Percentiles rank a stretch among this genome's conserved stretches.
These are phyloP conservation scores for Limonius californicus DNA, from an alignment of 1,140 invertebrate genomes.

Conservation along the genomic window DNA sequence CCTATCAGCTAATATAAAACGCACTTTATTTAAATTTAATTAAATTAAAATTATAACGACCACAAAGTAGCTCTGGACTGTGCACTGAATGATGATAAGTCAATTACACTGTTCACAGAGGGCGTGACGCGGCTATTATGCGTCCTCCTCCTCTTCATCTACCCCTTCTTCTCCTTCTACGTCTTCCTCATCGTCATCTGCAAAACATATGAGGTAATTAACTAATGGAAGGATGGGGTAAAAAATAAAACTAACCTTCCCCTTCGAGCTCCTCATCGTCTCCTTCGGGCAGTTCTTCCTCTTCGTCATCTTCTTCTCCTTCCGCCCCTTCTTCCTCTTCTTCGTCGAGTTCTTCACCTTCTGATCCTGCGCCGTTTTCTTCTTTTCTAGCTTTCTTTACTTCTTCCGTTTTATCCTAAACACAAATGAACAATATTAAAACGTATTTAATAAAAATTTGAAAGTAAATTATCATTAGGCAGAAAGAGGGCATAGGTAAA, in stretches of 20 bases:
- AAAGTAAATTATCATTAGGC: too few relatives aligned
- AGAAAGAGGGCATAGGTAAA: too few relatives aligned
- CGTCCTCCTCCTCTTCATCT: constrained; percentile 45
- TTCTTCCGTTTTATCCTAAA: constrained; percentile 68
- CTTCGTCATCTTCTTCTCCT: constrained; percentile 64
- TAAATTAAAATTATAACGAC: constrained; percentile 26
- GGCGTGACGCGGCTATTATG: constrained; percentile 39
- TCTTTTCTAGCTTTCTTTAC: constrained; percentile 75
- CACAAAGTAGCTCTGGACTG: constrained; percentile 43
- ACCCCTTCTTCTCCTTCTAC: constrained; percentile 43
- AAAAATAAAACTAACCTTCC: constrained; percentile 46
- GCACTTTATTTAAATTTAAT: constrained; percentile 22
- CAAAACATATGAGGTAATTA: constrained; percentile 23
- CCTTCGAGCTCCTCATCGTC: constrained; percentile 67
- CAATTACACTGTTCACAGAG: constrained; percentile 16
- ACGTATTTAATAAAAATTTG: too few relatives aligned
- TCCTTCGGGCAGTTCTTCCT: constrained; percentile 62
- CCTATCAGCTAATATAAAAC: constrained; percentile 18
- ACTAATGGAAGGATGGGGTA: too few relatives aligned
- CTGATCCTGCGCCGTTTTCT: constrained; percentile 60
- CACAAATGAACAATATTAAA: too few relatives aligned
- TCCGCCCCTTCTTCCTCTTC: constrained; percentile 55
- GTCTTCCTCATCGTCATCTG: constrained; percentile 46
- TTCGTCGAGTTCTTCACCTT: constrained; percentile 52
- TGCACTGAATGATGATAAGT: constrained; percentile 40